Conservation (phyloP, 2,888 invertebrate genomes). For the Stomorhina lunata region DNA sequence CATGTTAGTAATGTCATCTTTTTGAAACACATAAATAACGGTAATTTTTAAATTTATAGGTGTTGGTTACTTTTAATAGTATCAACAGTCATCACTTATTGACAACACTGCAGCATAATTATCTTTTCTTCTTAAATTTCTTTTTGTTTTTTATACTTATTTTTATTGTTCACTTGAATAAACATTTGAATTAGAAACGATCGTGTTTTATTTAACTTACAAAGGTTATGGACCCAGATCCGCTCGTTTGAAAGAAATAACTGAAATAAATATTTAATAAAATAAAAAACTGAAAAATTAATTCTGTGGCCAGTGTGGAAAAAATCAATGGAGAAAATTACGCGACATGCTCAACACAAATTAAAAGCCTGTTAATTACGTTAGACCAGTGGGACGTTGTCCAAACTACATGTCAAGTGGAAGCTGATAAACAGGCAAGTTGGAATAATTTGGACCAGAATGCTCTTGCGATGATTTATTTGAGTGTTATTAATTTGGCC, state of each 20-base stretch:
- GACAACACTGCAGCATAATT: too few relatives aligned
- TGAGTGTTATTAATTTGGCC: constrained; percentile 39
- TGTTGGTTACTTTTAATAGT: too few relatives aligned
- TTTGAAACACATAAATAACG: too few relatives aligned
- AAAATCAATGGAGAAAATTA: constrained; percentile 39
- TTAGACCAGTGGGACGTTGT: constrained; percentile 41
- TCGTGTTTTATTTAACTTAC: not conserved
- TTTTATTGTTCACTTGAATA: constrained; percentile 14
- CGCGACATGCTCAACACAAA: constrained; percentile 37
- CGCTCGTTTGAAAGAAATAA: not conserved
- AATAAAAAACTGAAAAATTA: constrained; percentile 28
- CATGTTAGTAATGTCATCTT: too few relatives aligned
- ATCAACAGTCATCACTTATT: too few relatives aligned
- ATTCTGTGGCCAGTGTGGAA: constrained; percentile 29
- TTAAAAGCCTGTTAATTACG: constrained; percentile 37
- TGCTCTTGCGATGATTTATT: constrained; percentile 36
- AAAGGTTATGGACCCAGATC: constrained; percentile 47
- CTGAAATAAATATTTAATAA: not conserved
- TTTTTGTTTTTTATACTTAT: too few relatives aligned
- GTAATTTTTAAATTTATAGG: too few relatives aligned
- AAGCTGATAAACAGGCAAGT: not conserved
- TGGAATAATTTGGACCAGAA: constrained; percentile 37
- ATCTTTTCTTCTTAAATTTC: too few relatives aligned
- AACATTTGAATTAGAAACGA: not conserved
- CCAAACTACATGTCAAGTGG: not conserved